Evolutionary conservation across 2,888 invertebrate species (phyloP).

Genomic region (Hypena proboscidalis): DNA sequence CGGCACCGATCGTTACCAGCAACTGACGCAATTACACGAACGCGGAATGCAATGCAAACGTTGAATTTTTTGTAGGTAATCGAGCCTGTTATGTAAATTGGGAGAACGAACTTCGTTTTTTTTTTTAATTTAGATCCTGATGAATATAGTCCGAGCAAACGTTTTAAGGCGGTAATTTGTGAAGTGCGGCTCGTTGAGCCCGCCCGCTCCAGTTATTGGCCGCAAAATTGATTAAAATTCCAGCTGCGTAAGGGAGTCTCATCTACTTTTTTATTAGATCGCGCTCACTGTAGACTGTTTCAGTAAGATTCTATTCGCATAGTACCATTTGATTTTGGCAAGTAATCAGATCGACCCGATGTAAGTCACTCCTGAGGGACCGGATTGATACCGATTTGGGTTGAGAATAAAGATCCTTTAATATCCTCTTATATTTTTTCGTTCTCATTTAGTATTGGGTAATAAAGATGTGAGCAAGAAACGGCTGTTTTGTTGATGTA

Average conservation of each 20-base stretch:
- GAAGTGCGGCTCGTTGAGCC: slow-evolving; percentile 60
- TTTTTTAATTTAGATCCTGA: slow-evolving; percentile 63
- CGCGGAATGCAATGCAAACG: slow-evolving; percentile 13
- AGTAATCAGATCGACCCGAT: slow-evolving; percentile 37
- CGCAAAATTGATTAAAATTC: slow-evolving; percentile 83
- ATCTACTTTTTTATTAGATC: slow-evolving; percentile 74
- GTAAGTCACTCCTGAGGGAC: slow-evolving; percentile 7
- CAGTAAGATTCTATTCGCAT: slow-evolving; percentile 51
- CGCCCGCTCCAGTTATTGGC: slow-evolving; percentile 68
- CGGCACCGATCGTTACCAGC: slow-evolving; percentile 29
- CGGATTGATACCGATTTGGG: slow-evolving; percentile 11
- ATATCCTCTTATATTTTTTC: no score
- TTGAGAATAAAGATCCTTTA: slow-evolving; percentile 32
- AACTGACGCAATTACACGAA: slow-evolving; percentile 40
- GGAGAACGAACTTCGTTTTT: slow-evolving; percentile 43
- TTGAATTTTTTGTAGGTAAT: slow-evolving; percentile 42
- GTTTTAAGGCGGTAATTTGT: slow-evolving; percentile 73
- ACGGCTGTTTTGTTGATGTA: no score
- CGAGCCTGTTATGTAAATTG: slow-evolving; percentile 57
- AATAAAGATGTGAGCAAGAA: no score
- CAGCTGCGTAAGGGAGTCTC: slow-evolving; percentile 67
- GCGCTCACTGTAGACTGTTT: slow-evolving; percentile 57
- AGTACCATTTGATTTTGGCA: slow-evolving; percentile 47
- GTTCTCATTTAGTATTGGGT: no score
- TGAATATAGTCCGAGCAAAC: slow-evolving; percentile 63